Base-by-base conservation (phyloP, 1,140 invertebrate species). In the Hypsibius dujardini region DNA sequence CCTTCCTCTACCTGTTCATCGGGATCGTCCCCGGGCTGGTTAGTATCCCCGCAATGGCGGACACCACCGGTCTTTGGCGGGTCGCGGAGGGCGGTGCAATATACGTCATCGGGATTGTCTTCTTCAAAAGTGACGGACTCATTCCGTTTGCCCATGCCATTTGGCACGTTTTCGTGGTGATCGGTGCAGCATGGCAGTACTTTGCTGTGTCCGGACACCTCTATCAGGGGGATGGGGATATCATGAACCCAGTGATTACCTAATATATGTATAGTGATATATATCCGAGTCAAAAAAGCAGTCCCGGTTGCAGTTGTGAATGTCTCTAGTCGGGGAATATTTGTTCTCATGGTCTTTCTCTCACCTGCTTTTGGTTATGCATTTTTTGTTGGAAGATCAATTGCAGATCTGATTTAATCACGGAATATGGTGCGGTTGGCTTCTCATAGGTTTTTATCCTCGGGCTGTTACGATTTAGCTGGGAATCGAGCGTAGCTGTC, bases 91-190 rank as follows among this genome's bases (percentile, higher is more conserved):
- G 92, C 59, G 92, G 92, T 42, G 78, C 87, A 50, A 83, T 91
- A 72, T 95, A 95, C 79, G 84, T 92, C 42, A 75, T 86, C 62
- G 92, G 92, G 45, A 86, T 95, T 71, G 81, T 92, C 70, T 96
- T 96, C 81, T 96, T 95, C 83, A 95, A 95, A 81, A 85, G 87
- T 12, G 93, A 96, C 79, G 93, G 93, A 1, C 80, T 87, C 46
- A 87, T 96, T 75, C 91, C 92, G 0, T 94, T 89, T 81, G 93
- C 93, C 47, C 92, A 95, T 81, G 92, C 92, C 59, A 95, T 96
- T 74, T 96, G 92, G 93, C 93, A 96, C 79, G 77, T 93, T 60
- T 93, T 94, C 81, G 93, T 95, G 1, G 87, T 88, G 12, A 80
- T 88, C 46, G 93, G 89, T 0, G 90, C 91, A 62, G 84, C 84